Percentiles rank a stretch among this genome's conserved stretches.
phyloP scores from a whole-genome alignment of 2,113 vertebrate genomes.

The Perca schrenkii region DNA sequence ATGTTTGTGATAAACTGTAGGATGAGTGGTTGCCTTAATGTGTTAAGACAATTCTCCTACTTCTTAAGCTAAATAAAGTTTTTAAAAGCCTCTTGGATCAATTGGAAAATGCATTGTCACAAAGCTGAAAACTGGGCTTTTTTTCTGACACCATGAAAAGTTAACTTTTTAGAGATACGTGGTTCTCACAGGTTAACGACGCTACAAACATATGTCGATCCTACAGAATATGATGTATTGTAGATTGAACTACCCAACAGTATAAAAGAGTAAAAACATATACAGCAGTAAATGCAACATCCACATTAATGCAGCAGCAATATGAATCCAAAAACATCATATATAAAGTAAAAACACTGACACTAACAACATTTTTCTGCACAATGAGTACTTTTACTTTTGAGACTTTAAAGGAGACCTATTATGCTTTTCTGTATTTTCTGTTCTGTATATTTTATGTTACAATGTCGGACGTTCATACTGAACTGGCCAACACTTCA shows the following conservation, averaged over 20 bases:
- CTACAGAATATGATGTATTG: neutral
- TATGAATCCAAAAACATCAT: neutral
- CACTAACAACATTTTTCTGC: neutral
- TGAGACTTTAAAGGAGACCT: neutral
- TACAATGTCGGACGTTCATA: too few species aligned
- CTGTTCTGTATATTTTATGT: too few species aligned
- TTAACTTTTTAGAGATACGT: neutral
- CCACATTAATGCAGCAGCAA: neutral
- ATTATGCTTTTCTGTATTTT: too few species aligned
- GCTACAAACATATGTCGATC: neutral
- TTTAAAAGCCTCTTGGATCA: neutral
- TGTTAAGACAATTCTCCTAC: neutral
- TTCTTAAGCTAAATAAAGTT: neutral
- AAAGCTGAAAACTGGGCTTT: neutral
- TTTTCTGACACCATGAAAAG: neutral
- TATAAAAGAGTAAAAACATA: neutral
- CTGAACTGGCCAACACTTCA: too few species aligned
- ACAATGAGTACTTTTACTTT: neutral
- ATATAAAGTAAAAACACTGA: too few species aligned
- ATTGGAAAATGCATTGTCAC: neutral
- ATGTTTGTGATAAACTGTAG: neutral
- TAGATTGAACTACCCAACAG: neutral
- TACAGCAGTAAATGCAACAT: neutral
- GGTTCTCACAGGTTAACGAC: neutral
- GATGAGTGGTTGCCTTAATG: neutral